Conservation (phyloP, 2,888 invertebrate species). For the Antitype chi region DNA sequence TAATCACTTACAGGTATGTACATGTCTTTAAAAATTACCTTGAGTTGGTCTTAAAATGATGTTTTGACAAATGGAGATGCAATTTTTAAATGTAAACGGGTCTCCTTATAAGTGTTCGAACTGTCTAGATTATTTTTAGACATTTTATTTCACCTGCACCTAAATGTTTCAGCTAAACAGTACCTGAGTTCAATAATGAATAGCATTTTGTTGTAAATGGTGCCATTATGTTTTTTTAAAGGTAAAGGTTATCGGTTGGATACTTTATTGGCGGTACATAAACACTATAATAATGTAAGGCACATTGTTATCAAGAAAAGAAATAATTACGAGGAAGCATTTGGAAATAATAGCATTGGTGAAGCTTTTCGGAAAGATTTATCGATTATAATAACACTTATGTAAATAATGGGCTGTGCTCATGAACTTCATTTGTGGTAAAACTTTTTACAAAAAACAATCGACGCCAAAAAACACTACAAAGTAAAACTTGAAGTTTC, state of each 20-base stretch:
- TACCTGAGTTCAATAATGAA: constrained; percentile 25
- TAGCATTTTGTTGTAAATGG: constrained; percentile 40
- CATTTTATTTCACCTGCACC: constrained; percentile 22
- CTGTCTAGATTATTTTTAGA: constrained; percentile 20
- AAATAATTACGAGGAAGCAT: constrained; percentile 44
- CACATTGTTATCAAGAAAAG: constrained; percentile 24
- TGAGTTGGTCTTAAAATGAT: constrained; percentile 39
- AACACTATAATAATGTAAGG: constrained; percentile 28
- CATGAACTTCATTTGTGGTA: constrained; percentile 20
- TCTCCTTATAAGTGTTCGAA: neutral
- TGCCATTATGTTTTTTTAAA: constrained; percentile 37
- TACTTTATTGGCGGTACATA: constrained; percentile 52
- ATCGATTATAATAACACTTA: constrained; percentile 15
- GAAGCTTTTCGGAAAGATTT: constrained; percentile 21
- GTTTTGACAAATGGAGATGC: constrained; percentile 50
- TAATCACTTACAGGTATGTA: constrained; percentile 15
- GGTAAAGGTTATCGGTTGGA: constrained; percentile 46
- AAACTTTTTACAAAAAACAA: too few species aligned
- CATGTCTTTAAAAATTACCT: constrained; percentile 40
- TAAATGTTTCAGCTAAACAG: constrained; percentile 8
- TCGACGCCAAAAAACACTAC: too few species aligned
- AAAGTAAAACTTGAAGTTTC: too few species aligned
- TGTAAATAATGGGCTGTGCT: neutral
- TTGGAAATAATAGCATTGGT: constrained; percentile 24
- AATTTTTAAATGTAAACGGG: constrained; percentile 30